These are phyloP conservation scores for Clarias fuscus DNA, from an alignment of 2,797 vertebrate species.

Conservation along the genomic window DNA sequence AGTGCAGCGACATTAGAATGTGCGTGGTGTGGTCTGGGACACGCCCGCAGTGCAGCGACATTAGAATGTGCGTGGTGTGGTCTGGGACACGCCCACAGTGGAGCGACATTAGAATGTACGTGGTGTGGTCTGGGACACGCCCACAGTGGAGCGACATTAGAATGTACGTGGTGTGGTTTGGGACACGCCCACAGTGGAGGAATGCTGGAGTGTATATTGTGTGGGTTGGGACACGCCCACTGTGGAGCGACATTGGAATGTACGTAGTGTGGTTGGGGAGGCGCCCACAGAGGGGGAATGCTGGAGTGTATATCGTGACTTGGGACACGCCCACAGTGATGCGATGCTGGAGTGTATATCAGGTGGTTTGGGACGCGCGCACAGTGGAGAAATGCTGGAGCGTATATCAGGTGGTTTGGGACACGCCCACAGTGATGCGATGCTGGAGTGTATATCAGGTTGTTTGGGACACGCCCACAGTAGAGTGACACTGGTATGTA, in stretches of 20 bases:
- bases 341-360: neutral
- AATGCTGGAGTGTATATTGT: neutral
- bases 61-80: fast-evolving
- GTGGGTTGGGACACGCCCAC: neutral
- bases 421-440: neutral
- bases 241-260: neutral
- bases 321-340: neutral
- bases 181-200: neutral
- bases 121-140: neutral
- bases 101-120: too few relatives aligned
- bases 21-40: neutral
- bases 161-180: neutral
- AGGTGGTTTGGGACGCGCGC: neutral
- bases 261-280: neutral
- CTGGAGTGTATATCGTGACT: too few relatives aligned
- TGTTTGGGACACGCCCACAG: neutral
- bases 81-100: too few relatives aligned
- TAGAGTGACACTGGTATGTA: too few relatives aligned
- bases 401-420: neutral
- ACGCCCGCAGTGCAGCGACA: neutral
- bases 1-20: neutral
- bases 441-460: neutral
- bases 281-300: too few relatives aligned
- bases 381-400: too few relatives aligned
- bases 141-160: neutral